Conservation (phyloP, 2,113 vertebrate genomes). For the Nyctereutes procyonoides region DNA sequence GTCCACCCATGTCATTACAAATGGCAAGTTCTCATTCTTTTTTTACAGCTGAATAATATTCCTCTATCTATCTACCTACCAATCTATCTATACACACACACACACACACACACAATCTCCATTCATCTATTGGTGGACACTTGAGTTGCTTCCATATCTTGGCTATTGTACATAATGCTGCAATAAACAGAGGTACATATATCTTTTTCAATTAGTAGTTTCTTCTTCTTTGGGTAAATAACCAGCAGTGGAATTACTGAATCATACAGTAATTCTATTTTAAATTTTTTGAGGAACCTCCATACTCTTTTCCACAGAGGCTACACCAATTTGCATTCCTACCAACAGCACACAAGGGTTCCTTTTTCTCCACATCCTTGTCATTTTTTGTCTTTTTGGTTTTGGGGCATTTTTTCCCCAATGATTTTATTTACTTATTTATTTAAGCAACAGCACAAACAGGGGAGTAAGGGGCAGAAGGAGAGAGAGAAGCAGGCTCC, state of each 20-base stretch:
- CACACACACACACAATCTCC: not conserved
- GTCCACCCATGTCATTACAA: not conserved
- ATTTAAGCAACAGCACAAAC: not conserved
- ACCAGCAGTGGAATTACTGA: not conserved
- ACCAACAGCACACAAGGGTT: not conserved
- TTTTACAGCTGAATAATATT: not conserved
- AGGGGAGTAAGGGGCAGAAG: too few species aligned
- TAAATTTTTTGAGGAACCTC: not conserved
- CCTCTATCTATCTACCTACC: not conserved
- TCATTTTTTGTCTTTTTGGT: not conserved
- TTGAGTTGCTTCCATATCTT: not conserved
- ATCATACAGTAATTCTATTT: not conserved
- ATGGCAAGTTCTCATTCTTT: not conserved
- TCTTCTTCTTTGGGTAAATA: not conserved
- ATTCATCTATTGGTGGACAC: not conserved
- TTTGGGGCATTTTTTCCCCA: not conserved
- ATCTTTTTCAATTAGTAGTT: not conserved
- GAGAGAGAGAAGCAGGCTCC: too few species aligned
- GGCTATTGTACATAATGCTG: not conserved
- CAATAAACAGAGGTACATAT: not conserved
- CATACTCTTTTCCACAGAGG: not conserved
- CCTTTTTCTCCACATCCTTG: not conserved
- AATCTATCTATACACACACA: not conserved
- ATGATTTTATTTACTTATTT: not conserved
- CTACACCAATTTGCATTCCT: not conserved